These are phyloP conservation scores for Deroplatys truncata DNA, from an alignment of 2,888 invertebrate species.

Conservation along the genomic window DNA sequence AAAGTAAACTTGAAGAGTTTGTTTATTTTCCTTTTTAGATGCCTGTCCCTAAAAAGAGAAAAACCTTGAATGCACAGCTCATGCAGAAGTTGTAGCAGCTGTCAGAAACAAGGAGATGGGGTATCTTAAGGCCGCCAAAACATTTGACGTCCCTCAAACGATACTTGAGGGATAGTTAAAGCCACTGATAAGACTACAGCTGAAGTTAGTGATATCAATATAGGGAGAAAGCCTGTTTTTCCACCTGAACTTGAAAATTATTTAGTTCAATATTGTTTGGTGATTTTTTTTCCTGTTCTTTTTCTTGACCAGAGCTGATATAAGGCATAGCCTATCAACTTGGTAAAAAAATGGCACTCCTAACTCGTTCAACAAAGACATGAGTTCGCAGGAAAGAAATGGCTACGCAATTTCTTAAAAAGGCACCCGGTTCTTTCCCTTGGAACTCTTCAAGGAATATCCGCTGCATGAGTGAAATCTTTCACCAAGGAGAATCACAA, in stretches of 20 bases:
- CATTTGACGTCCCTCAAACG: background rate
- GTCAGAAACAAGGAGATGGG: background rate
- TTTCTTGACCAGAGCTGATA: no score
- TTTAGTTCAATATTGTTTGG: background rate
- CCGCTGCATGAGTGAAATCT: conserved; percentile 17
- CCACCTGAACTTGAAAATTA: background rate
- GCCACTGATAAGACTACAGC: background rate
- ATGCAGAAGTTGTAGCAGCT: background rate
- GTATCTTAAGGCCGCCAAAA: background rate
- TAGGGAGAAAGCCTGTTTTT: background rate
- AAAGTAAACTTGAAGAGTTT: no score
- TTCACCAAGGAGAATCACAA: background rate
- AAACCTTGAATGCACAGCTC: no score
- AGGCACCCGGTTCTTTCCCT: conserved; percentile 27
- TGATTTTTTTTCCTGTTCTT: background rate
- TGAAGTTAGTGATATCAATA: background rate
- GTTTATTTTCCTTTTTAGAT: background rate
- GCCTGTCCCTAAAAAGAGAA: background rate
- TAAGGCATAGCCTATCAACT: background rate
- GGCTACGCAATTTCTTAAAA: conserved; percentile 25
- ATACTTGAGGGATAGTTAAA: background rate
- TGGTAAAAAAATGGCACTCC: background rate
- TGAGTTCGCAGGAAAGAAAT: conserved; percentile 15
- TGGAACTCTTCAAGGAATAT: conserved; percentile 25
- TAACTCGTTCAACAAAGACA: background rate